A percentile compares a stretch with the other conserved stretches of the same genome.
Conservation (phyloP, 2,113 vertebrate genomes). For the Orientallactaga bullata region DNA sequence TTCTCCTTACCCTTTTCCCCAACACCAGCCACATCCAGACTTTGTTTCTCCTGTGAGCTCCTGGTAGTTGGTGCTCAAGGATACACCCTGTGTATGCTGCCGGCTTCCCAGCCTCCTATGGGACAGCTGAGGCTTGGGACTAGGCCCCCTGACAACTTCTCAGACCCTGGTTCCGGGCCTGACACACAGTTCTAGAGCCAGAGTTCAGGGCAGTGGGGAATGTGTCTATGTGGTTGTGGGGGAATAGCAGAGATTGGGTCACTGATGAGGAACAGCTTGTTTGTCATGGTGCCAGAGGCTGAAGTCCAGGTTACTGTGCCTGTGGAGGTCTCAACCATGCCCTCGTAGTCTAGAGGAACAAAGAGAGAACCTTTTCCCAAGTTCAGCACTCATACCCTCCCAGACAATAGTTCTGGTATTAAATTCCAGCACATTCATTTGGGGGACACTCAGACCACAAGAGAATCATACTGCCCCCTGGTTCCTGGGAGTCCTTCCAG, state of each 20-base stretch:
- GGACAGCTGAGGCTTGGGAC: neutral
- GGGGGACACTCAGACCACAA: neutral
- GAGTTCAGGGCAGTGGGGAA: neutral
- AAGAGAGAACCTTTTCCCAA: neutral
- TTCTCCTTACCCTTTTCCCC: neutral
- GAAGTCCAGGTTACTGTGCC: neutral
- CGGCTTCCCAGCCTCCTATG: neutral
- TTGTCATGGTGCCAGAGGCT: neutral
- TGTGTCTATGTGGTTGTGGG: neutral
- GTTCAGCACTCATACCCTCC: neutral
- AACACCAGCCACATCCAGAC: neutral
- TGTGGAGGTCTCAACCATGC: neutral
- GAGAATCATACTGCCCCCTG: neutral
- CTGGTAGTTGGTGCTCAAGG: neutral
- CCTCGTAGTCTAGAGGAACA: neutral
- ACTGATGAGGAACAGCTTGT: neutral
- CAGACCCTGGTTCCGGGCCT: neutral
- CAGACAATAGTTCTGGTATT: neutral
- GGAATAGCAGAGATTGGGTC: neutral
- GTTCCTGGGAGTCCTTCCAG: neutral
- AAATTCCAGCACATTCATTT: neutral
- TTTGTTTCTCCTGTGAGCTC: neutral
- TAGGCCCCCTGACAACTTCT: neutral
- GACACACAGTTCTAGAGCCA: neutral
- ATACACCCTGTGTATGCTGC: neutral